Base-by-base conservation (phyloP, 2,888 invertebrate species). In the Chalcis sispes region DNA sequence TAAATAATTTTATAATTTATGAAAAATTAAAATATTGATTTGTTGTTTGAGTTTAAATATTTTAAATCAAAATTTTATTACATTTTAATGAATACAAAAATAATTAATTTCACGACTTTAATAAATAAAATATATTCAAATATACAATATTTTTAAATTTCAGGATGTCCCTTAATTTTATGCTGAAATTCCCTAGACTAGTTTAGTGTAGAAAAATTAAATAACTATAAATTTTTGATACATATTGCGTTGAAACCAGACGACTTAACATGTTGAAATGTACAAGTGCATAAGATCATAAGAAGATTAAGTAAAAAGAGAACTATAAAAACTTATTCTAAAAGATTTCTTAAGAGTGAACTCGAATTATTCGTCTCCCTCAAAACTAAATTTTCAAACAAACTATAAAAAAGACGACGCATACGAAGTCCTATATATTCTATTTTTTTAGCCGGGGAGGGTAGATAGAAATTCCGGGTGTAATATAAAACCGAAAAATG, bases 291-390 rank as follows among this genome's bases (percentile, higher is more conserved):
- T 59, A 64, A 8, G n/a, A 56, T 27, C 27, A 2, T 5, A 8
- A 64, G 27, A 54, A 54, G 62, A 62, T 71, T 71, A 62, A 40
- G 29, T 54, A 36, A 36, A 58, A 59, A 32, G 42, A 27, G 18
- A 18, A 40, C 61, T 36, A 2, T 7, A 40, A 70, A 69, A 52
- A 46, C 25, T 15, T 2, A 1, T 36, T 10, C 5, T 10, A 36
- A 36, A 10, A 7, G 36, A 36, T 36, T 10, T 36, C 10, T 36
- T 36, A 36, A 4, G 10, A 10, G 36, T 36, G 10, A 36, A 36
- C 4, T 10, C 36, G 36, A 7, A 36, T 36, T 7, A 4, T 36
- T 58, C 7, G 36, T 36, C 18, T 8, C n/a, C 13, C 5, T 20
- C 1, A 29, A 27, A 27, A 4, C n/a, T 64, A 13, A 20, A 29